Percentiles rank a stretch among this genome's conserved stretches.
Conservation (phyloP, 2,888 invertebrate species). For the Parasteatoda lunata region DNA sequence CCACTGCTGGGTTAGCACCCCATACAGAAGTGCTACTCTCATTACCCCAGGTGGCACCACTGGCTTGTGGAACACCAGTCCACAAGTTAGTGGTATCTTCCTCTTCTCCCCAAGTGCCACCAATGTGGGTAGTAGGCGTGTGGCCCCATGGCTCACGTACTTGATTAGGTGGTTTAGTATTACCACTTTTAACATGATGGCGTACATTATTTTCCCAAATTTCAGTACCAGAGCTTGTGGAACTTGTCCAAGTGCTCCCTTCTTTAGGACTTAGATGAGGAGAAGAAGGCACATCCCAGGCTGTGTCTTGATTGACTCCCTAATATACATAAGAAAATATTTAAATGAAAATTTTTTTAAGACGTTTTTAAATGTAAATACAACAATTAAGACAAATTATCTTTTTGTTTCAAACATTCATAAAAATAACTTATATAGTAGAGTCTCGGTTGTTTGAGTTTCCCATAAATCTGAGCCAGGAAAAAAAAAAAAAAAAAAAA, state of each 20-base stretch:
- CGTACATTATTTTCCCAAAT: constrained; percentile 93
- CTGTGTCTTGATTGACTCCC: constrained; percentile 76
- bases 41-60: constrained; percentile 72
- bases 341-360: too few species aligned
- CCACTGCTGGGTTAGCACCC: constrained; percentile 45
- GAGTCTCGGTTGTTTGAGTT: too few species aligned
- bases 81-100: constrained; percentile 92
- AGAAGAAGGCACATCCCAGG: constrained; percentile 68
- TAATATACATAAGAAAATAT: background rate
- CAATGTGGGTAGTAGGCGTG: constrained; percentile 88
- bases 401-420: too few species aligned
- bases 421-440: too few species aligned
- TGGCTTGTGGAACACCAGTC: constrained; percentile 83
- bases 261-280: constrained; percentile 70
- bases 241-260: constrained; percentile 67
- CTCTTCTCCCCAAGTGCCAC: constrained; percentile 94
- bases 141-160: constrained; percentile 87
- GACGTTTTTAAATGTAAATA: too few species aligned
- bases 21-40: constrained; percentile 50
- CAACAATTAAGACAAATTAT: too few species aligned
- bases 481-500: too few species aligned
- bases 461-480: too few species aligned
- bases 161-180: constrained; percentile 83
- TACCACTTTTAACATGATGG: constrained; percentile 81
- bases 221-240: constrained; percentile 77